Percentiles rank a stretch among this genome's conserved stretches.
Evolutionary conservation across 1,140 invertebrate species (phyloP).

Genomic region (Drosophila orosa): DNA sequence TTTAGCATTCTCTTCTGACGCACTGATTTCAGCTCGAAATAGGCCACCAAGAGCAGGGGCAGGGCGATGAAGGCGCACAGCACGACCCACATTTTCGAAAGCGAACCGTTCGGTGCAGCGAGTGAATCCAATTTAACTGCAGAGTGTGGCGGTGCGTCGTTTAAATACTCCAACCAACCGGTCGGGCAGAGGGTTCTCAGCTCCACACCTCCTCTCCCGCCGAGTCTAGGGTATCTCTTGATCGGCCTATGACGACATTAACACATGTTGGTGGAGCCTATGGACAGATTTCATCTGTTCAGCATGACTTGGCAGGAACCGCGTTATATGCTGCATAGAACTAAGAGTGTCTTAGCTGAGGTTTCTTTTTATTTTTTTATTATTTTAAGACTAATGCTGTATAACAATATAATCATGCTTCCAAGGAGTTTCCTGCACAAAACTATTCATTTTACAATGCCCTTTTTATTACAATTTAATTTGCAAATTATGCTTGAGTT

Average conservation of each 20-base stretch:
- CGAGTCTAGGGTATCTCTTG: background rate
- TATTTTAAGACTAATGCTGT: no score
- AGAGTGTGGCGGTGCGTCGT: background rate
- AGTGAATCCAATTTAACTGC: constrained; percentile 3
- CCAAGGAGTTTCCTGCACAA: no score
- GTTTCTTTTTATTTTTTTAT: background rate
- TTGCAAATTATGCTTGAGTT: no score
- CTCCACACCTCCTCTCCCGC: background rate
- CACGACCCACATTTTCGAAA: constrained; percentile 58
- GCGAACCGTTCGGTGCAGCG: background rate
- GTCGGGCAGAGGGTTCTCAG: background rate
- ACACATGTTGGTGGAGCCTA: no score
- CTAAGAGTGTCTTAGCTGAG: no score
- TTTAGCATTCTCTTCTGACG: constrained; percentile 43
- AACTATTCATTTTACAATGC: no score
- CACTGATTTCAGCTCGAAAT: constrained; percentile 54
- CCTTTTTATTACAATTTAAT: no score
- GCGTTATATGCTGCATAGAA: background rate
- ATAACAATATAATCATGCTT: no score
- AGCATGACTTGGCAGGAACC: background rate
- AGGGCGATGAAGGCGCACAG: constrained; percentile 47
- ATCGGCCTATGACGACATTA: background rate
- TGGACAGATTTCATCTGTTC: background rate
- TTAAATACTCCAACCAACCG: constrained; percentile 25
- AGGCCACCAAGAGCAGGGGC: constrained; percentile 50